Base-by-base conservation (phyloP, 2,888 invertebrate species). In the Caenorhabditis auriculariae region DNA sequence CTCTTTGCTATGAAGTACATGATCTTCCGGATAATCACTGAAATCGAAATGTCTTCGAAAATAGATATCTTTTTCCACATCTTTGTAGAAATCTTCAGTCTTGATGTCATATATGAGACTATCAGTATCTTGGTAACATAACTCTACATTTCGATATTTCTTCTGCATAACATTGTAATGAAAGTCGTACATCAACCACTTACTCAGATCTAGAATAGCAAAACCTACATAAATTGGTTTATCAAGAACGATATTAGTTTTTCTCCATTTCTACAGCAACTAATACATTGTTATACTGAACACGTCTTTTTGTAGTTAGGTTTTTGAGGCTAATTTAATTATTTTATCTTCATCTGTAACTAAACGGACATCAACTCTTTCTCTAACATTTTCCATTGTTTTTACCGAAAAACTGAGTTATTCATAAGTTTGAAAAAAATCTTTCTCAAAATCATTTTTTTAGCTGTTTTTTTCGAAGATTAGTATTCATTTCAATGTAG, bases 341-440 rank as follows among this genome's bases (percentile, higher is more conserved):
- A 44, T 42, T n/a, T 54, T 54, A 45, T 62, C 46, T 21, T 47
- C 41, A 42, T 61, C 48, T 17, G 39, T 37, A 47, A 65, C 67
- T 27, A 81, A 44, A 26, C 62, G 50, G 1, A 85, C 71, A 64
- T 82, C 76, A n/a, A 76, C 69, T 46, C 76, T 69, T 41, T 83
- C 83, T 29, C 80, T 62, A 12, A 82, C 79, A 73, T 84, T 83
- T 68, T 83, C 83, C 79, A 83, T 83, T 1, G 82, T 82, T 73
- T 83, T 84, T 3, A 81, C n/a, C 82, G 80, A 66, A 77, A 83
- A 19, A 81, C 74, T 6, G 72, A 55, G 60, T 83, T 82, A 54
- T 82, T 82, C 77, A 82, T 75, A 21, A 82, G 54, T 72, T 83
- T 83, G 57, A 82, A 83, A 54, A 84, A 78, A 59, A 77, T 75